These are phyloP conservation scores for Ictalurus furcatus DNA, from an alignment of 2,113 vertebrate genomes.

Conservation along the genomic window DNA sequence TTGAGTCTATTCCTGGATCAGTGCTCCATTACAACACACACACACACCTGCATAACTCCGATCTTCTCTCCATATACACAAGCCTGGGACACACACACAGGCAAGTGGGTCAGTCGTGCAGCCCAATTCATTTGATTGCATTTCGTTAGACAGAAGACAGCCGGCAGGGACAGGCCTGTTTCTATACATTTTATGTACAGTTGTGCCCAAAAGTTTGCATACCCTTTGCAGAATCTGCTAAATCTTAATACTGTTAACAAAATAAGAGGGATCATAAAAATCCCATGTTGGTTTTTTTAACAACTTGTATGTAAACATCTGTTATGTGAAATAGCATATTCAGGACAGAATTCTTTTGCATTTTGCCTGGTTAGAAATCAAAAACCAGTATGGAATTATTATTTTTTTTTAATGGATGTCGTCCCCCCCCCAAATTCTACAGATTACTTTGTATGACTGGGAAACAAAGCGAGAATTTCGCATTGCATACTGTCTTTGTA, in stretches of 20 bases:
- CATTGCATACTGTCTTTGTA: neutral
- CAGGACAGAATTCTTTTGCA: neutral
- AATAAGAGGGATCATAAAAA: too few species aligned
- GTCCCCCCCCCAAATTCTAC: too few species aligned
- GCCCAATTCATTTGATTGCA: neutral
- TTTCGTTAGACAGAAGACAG: neutral
- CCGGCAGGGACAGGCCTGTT: neutral
- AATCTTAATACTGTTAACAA: too few species aligned
- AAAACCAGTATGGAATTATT: neutral
- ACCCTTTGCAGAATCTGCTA: too few species aligned
- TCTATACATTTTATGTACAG: neutral
- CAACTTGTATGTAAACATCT: too few species aligned
- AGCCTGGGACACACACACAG: neutral
- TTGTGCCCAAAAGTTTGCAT: too few species aligned
- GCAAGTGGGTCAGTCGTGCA: neutral
- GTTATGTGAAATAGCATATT: too few species aligned
- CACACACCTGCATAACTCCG: neutral
- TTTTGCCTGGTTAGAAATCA: neutral
- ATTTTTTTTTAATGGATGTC: too few species aligned
- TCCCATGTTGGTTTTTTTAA: too few species aligned
- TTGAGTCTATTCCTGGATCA: slow-evolving; percentile 32
- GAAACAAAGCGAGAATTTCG: neutral
- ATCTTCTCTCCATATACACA: neutral
- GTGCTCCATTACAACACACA: slow-evolving; percentile 52
- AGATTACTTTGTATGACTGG: neutral